phyloP scores from a whole-genome alignment of 2,797 vertebrate species.

The Ctenopoma multispine region DNA sequence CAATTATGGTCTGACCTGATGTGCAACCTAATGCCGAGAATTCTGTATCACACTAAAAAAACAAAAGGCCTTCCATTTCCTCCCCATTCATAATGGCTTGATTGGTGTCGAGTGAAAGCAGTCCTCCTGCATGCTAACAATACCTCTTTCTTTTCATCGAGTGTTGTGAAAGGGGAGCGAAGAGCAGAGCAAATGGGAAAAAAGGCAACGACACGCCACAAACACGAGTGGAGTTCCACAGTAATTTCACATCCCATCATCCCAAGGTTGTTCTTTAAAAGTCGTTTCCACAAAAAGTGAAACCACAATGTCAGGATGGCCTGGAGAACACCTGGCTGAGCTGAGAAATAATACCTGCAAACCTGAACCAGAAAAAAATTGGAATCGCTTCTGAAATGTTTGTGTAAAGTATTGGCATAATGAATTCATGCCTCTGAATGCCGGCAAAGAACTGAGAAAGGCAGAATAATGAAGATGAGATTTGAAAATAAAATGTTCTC shows the following conservation, averaged over 20 bases:
- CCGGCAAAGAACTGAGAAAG: constrained; percentile 25
- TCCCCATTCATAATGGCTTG: constrained; percentile 47
- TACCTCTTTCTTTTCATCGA: constrained; percentile 19
- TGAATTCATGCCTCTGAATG: constrained; percentile 47
- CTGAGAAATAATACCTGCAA: constrained; percentile 17
- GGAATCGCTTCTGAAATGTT: constrained; percentile 37
- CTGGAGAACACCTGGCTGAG: constrained; percentile 10
- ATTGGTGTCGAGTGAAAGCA: constrained; percentile 45
- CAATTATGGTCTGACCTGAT: constrained; percentile 73
- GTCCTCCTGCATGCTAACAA: constrained; percentile 55
- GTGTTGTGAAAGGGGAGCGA: constrained; percentile 22
- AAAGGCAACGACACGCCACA: constrained; percentile 29
- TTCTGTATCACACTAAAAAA: constrained; percentile 52
- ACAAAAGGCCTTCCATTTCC: constrained; percentile 45
- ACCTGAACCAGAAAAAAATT: constrained; percentile 16
- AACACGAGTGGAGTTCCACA: constrained; percentile 40
- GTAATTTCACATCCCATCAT: constrained; percentile 52
- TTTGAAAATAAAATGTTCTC: constrained; percentile 52
- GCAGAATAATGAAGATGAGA: constrained; percentile 56
- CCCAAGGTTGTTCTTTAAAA: constrained; percentile 46
- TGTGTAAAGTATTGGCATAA: constrained; percentile 46
- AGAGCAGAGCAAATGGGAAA: constrained; percentile 22
- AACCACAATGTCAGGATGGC: constrained; percentile 17
- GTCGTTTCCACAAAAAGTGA: constrained; percentile 19
- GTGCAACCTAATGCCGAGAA: constrained; percentile 70